These are phyloP conservation scores for Coryphaenoides rupestris DNA, from an alignment of 2,113 vertebrate species.

Conservation along the genomic window DNA sequence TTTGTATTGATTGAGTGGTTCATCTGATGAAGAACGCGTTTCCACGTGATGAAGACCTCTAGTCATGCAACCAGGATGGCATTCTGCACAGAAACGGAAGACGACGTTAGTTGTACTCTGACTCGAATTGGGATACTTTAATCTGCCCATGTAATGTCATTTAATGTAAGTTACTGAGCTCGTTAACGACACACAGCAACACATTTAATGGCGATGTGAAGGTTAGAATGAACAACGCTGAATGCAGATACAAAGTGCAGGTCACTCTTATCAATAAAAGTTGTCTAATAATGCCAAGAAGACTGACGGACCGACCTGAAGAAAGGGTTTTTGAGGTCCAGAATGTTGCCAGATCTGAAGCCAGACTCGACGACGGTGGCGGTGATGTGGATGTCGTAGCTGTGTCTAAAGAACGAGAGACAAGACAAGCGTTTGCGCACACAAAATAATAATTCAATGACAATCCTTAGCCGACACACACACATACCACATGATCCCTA, in stretches of 20 bases:
- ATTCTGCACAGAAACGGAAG: slow-evolving; percentile 26
- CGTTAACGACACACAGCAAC: no score
- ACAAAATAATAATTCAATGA: background rate
- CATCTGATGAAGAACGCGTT: no score
- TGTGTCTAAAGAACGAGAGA: slow-evolving; percentile 64
- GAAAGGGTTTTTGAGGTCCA: slow-evolving; percentile 79
- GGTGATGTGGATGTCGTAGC: slow-evolving; percentile 78
- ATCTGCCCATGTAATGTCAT: no score
- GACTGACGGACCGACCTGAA: slow-evolving; percentile 64
- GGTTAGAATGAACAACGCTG: no score
- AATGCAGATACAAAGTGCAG: no score
- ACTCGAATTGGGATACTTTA: background rate
- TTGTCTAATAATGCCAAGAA: no score
- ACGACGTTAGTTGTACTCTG: background rate
- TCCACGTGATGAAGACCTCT: background rate
- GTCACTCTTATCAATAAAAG: no score
- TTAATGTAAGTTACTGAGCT: no score
- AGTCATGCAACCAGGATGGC: slow-evolving; percentile 14
- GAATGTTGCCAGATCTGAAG: slow-evolving; percentile 76
- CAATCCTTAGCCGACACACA: background rate
- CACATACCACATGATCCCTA: no score
- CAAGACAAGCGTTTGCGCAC: background rate
- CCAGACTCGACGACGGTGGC: slow-evolving; percentile 77
- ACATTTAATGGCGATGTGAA: no score
- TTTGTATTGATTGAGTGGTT: no score